Evolutionary conservation across 2,888 invertebrate species (phyloP).

Genomic region (Melanostoma scalare): DNA sequence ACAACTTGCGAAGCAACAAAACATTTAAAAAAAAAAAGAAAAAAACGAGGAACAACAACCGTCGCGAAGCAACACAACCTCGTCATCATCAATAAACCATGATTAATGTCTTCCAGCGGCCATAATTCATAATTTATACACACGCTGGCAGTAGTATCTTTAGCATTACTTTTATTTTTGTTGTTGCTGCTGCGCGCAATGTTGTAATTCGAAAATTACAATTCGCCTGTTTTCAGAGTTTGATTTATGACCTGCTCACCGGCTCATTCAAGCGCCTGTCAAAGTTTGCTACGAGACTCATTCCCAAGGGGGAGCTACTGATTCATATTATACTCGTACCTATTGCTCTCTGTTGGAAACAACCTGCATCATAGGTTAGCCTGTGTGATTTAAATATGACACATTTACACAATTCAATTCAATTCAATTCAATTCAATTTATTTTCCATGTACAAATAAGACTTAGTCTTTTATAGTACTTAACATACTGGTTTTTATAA

Average conservation of each 20-base stretch:
- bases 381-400: background rate
- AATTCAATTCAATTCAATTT: too few relatives aligned
- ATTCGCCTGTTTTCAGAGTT: conserved; percentile 70
- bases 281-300: conserved; percentile 28
- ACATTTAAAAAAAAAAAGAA: conserved; percentile 44
- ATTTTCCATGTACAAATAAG: too few relatives aligned
- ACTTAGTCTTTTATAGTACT: too few relatives aligned
- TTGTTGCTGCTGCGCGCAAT: conserved; percentile 35
- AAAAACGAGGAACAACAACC: conserved; percentile 24
- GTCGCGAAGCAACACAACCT: conserved; percentile 68
- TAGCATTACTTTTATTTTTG: conserved; percentile 28
- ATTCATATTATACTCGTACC: conserved; percentile 9
- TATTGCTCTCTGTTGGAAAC: background rate
- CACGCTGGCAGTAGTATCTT: conserved; percentile 59
- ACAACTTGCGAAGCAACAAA: conserved; percentile 59
- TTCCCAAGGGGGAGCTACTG: conserved; percentile 5
- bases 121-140: conserved; percentile 72
- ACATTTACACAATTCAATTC: too few relatives aligned
- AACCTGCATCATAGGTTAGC: background rate
- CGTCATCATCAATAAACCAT: conserved; percentile 73
- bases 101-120: conserved; percentile 73
- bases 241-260: conserved; percentile 69
- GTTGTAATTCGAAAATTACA: conserved; percentile 72
- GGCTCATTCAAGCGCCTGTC: conserved; percentile 65
- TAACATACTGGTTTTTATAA: too few relatives aligned